Evolutionary conservation across 2,797 vertebrate genomes (phyloP), one percentile per base, ranked within the genome.

Genomic region (Tadarida brasiliensis): DNA sequence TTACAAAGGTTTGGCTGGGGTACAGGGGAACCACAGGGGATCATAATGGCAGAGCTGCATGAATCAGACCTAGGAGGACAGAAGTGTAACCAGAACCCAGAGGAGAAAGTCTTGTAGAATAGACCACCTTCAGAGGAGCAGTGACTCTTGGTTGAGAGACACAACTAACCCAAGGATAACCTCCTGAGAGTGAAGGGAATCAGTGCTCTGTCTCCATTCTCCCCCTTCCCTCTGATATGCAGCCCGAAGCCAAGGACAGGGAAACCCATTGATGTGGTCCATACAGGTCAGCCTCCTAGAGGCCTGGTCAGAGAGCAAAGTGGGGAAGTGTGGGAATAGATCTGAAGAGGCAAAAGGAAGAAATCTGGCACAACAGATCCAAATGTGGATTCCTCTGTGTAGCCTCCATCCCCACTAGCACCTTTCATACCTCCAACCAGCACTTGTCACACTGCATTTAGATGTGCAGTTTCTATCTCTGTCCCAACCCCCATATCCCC

Each of bases 21-120:
- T 22, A 2, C 4, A 20, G 63, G 51, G 26, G 28, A 51, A n/a
- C 26, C 61, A 20, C 7, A 47, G 12, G 11, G n/a, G 11, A 7
- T n/a, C 7, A 0, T 9, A 28, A 51, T 2, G 39, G 8, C 54
- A 76, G 61, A 83, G 24, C 10, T 39, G 10, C 54, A 0, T 10
- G 63, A 33, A 33, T 11, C 56, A 65, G 47, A 12, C 57, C n/a
- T 68, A 12, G 49, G 63, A 61, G 4, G 39, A 84, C n/a, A 19
- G 63, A 11, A 9, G 1, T 11, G 59, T 57, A 44, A 81, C 19
- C 33, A 20, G 80, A 65, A 77, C 11, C 61, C 67, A 16, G 22
- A 56, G 51, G 19, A 67, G 26, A 77, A 28, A 51, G 49, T 28
- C 39, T n/a, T 65, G 14, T 7, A 33, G 20, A 51, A 30, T 0